Evolutionary conservation across 2,797 vertebrate species (phyloP).

Genomic region (Austrolebias charrua): DNA sequence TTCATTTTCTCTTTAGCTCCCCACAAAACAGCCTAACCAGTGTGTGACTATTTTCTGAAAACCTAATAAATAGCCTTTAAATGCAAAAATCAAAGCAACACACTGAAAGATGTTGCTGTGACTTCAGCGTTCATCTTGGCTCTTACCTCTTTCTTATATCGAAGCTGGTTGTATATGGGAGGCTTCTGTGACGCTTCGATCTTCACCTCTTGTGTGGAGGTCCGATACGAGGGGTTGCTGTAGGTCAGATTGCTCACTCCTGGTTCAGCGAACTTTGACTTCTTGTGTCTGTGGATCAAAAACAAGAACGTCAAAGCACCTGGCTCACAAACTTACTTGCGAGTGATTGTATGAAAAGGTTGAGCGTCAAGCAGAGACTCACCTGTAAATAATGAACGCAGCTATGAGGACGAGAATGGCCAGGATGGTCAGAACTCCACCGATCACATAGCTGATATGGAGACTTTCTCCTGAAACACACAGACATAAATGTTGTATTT

Average conservation of each 20-base stretch:
- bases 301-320: not conserved
- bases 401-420: constrained; percentile 90
- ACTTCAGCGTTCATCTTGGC: rapidly evolving
- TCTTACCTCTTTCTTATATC: constrained; percentile 95
- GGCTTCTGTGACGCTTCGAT: constrained; percentile 93
- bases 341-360: not conserved
- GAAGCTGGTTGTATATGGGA: constrained; percentile 92
- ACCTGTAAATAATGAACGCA: constrained; percentile 94
- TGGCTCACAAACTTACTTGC: not conserved
- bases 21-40: constrained; percentile 13
- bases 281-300: constrained; percentile 86
- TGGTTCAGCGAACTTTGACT: constrained; percentile 92
- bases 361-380: constrained; percentile 20
- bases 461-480: constrained; percentile 86
- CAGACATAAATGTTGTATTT: constrained; percentile 1
- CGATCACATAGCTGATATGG: constrained; percentile 91
- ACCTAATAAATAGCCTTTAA: no score
- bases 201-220: constrained; percentile 97
- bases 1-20: constrained; percentile 27
- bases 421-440: constrained; percentile 89
- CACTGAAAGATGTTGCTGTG: not conserved
- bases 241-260: constrained; percentile 94
- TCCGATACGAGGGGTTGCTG: constrained; percentile 96
- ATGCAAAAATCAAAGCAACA: not conserved
- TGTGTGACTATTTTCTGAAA: no score